Conservation (phyloP, 1,140 invertebrate genomes). For the Mylabris phalerata region DNA sequence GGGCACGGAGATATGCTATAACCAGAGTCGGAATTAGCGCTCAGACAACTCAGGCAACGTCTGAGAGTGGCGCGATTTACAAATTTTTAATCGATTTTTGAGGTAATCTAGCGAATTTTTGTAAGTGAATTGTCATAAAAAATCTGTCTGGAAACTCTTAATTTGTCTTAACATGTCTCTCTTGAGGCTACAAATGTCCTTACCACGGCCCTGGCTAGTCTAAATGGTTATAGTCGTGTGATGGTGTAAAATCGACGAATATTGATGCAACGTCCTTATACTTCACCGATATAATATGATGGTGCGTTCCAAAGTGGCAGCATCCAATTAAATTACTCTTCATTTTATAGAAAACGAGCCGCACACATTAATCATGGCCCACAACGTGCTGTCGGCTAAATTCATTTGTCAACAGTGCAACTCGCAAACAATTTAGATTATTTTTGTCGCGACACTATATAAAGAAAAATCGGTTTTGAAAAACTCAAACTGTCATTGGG, state of each 20-base stretch:
- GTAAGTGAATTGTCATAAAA: no score
- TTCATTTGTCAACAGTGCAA: slow-evolving; percentile 30
- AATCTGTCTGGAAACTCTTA: neutral
- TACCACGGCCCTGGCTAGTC: no score
- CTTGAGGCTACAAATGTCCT: no score
- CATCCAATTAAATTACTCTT: slow-evolving; percentile 27
- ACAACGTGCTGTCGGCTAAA: slow-evolving; percentile 22
- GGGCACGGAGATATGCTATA: slow-evolving; percentile 2
- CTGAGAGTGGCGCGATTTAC: no score
- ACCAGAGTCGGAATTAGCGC: no score
- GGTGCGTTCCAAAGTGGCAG: slow-evolving; percentile 15
- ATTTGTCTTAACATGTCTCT: neutral
- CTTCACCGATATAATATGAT: slow-evolving; percentile 9
- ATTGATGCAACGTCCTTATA: slow-evolving; percentile 7
- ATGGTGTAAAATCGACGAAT: neutral
- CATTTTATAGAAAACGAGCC: slow-evolving; percentile 26
- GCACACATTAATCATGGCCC: slow-evolving; percentile 24
- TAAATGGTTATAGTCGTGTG: no score
- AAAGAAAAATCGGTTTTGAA: slow-evolving; percentile 21
- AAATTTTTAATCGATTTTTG: no score
- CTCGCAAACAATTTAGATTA: slow-evolving; percentile 30
- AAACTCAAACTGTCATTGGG: slow-evolving; percentile 16
- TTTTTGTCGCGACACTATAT: slow-evolving; percentile 15
- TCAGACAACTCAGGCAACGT: no score
- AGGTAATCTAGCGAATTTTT: no score